These are phyloP conservation scores for Psylliodes chrysocephalus DNA, from an alignment of 2,888 invertebrate genomes.

Conservation along the genomic window DNA sequence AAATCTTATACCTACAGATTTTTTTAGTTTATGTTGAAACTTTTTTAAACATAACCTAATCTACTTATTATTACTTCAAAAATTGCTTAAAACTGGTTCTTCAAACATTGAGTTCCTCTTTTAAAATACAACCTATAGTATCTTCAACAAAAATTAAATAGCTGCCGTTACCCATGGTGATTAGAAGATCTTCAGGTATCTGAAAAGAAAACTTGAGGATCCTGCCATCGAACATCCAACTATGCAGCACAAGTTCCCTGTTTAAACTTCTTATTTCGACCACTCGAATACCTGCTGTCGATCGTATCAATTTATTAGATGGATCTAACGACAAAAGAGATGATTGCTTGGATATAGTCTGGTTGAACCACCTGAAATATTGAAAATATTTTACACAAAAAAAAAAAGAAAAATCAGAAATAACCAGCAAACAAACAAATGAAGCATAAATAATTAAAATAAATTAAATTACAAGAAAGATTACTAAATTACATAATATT, in stretches of 20 bases:
- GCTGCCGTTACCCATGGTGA: constrained; percentile 62
- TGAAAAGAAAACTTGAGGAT: constrained; percentile 70
- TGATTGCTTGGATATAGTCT: constrained; percentile 40
- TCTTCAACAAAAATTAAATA: constrained; percentile 73
- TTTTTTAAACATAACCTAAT: too few species aligned
- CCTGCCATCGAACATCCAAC: constrained; percentile 72
- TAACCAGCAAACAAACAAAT: too few species aligned
- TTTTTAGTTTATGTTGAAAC: too few species aligned
- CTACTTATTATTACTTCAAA: background rate
- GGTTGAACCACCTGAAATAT: constrained; percentile 66
- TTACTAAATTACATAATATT: too few species aligned
- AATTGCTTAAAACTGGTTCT: background rate
- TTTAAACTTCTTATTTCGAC: constrained; percentile 73
- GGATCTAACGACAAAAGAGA: constrained; percentile 56
- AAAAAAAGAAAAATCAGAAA: too few species aligned
- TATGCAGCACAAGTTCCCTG: constrained; percentile 71
- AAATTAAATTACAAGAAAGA: too few species aligned
- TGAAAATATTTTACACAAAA: too few species aligned
- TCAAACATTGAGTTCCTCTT: constrained; percentile 53
- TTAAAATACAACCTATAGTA: constrained; percentile 74
- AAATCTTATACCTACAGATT: too few species aligned
- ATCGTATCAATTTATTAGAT: constrained; percentile 66
- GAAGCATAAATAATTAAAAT: too few species aligned
- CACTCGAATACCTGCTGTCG: constrained; percentile 72
- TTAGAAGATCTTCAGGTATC: constrained; percentile 67